phyloP scores from a whole-genome alignment of 2,113 vertebrate species.

The Pica pica region DNA sequence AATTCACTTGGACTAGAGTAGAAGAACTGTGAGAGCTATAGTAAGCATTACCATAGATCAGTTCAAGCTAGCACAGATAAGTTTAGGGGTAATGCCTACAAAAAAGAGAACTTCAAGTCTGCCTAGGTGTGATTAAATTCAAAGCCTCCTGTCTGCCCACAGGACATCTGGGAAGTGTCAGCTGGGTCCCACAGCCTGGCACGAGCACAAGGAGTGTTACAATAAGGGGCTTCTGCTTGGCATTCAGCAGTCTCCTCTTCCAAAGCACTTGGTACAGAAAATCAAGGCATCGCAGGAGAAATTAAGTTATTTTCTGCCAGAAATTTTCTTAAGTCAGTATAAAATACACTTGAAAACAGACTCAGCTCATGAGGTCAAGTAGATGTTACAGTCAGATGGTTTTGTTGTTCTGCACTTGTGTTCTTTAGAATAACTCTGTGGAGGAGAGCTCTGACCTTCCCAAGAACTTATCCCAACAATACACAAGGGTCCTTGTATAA shows the following conservation, averaged over 20 bases:
- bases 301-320: not conserved
- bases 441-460: not conserved
- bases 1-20: not conserved
- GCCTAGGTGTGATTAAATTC: not conserved
- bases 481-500: not conserved
- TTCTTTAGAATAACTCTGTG: not conserved
- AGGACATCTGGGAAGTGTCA: not conserved
- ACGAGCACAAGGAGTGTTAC: not conserved
- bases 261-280: not conserved
- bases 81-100: not conserved
- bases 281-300: not conserved
- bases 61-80: not conserved
- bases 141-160: not conserved
- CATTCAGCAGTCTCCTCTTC: not conserved
- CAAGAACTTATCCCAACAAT: not conserved
- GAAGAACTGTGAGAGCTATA: not conserved
- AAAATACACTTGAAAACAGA: not conserved
- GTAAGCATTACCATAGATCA: not conserved
- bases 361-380: not conserved
- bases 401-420: not conserved
- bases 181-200: not conserved
- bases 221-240: not conserved
- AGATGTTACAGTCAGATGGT: not conserved
- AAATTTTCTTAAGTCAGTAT: not conserved
- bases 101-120: not conserved